phyloP scores from a whole-genome alignment of 2,888 invertebrate species.

The Flexamia atlantica region DNA sequence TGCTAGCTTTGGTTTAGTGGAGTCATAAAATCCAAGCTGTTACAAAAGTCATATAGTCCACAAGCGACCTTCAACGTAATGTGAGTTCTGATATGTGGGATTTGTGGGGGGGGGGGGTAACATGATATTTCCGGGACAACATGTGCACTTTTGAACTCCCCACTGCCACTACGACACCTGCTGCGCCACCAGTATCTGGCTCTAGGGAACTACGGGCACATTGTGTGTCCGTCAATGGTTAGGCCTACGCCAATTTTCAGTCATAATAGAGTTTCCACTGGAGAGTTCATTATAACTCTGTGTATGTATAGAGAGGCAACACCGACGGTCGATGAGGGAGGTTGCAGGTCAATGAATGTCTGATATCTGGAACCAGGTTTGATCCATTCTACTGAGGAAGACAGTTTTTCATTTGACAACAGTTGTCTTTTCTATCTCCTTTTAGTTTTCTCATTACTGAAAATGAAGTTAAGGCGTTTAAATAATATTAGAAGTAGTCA shows the following conservation, averaged over 20 bases:
- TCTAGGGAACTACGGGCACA: background rate
- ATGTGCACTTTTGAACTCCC: slow-evolving; percentile 28
- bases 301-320: too few relatives aligned
- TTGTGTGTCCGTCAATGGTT: background rate
- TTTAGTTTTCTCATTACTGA: too few relatives aligned
- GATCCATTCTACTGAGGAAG: too few relatives aligned
- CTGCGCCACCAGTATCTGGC: slow-evolving; percentile 16
- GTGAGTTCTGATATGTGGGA: background rate
- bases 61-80: background rate
- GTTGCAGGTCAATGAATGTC: too few relatives aligned
- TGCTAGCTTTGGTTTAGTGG: background rate
- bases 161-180: slow-evolving; percentile 2
- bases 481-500: too few relatives aligned
- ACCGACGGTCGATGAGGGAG: too few relatives aligned
- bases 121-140: slow-evolving; percentile 39
- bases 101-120: slow-evolving; percentile 28
- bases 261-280: background rate
- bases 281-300: too few relatives aligned
- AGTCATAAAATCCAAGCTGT: slow-evolving; percentile 21
- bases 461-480: too few relatives aligned
- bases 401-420: too few relatives aligned
- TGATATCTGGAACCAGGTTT: too few relatives aligned
- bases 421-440: too few relatives aligned
- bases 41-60: background rate
- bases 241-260: background rate